Evolutionary conservation across 2,888 invertebrate species (phyloP).

Genomic region (Epinotia demarniana): DNA sequence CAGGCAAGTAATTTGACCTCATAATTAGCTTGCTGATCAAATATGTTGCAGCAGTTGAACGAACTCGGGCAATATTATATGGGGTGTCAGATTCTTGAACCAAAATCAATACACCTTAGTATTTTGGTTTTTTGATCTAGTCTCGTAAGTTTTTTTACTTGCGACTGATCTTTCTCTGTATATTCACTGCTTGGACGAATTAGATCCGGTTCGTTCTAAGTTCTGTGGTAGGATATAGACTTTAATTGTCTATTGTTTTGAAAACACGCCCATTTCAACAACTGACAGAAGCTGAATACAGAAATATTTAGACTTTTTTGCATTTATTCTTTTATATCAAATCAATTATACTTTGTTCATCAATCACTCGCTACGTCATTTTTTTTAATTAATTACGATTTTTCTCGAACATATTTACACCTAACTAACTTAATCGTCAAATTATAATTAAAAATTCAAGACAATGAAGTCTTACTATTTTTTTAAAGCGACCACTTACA

Average conservation of each 20-base stretch:
- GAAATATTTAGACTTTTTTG: slow-evolving; percentile 34
- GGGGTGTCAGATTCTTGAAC: no score
- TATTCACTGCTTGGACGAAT: background rate
- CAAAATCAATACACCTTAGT: background rate
- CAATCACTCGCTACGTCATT: slow-evolving; percentile 44
- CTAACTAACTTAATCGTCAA: slow-evolving; percentile 45
- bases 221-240: background rate
- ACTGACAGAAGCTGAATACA: slow-evolving; percentile 39
- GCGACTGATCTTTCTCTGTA: background rate
- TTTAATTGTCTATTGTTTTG: slow-evolving; percentile 21
- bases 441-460: slow-evolving; percentile 41
- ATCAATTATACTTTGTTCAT: slow-evolving; percentile 43
- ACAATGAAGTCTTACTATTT: slow-evolving; percentile 37
- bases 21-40: background rate
- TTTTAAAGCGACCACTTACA: slow-evolving; percentile 40
- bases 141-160: background rate
- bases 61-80: background rate
- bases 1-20: background rate
- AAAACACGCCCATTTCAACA: slow-evolving; percentile 21
- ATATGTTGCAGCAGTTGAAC: background rate
- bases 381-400: slow-evolving; percentile 44
- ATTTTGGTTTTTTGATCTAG: background rate
- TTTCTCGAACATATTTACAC: slow-evolving; percentile 45
- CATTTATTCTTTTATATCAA: slow-evolving; percentile 43
- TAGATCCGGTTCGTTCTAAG: background rate